These are phyloP conservation scores for Palythoa caribaeorum DNA, from an alignment of 92 coral and sea anemone genomes.

Conservation along the genomic window DNA sequence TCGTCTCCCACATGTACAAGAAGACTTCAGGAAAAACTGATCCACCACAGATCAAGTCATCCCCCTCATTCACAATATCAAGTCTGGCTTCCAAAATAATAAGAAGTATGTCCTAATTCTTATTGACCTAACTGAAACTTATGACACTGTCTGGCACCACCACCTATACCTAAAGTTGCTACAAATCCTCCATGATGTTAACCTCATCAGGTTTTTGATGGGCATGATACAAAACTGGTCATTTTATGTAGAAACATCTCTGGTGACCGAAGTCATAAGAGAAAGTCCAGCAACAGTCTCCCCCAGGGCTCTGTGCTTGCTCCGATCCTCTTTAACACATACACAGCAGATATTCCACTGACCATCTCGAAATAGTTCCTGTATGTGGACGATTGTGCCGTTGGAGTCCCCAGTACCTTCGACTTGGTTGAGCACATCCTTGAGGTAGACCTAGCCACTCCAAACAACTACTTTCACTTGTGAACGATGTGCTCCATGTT, in stretches of 20 bases:
- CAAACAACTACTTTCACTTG: neutral
- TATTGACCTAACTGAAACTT: neutral
- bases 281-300: neutral
- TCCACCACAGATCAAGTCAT: slow-evolving; percentile 7
- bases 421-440: neutral
- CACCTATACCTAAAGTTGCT: slow-evolving; percentile 11
- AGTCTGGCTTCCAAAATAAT: neutral
- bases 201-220: neutral
- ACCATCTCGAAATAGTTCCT: neutral
- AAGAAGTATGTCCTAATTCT: slow-evolving; percentile 6
- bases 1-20: slow-evolving; percentile 53
- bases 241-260: neutral
- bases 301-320: no score
- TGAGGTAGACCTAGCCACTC: neutral
- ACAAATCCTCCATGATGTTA: neutral
- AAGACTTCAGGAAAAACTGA: slow-evolving; percentile 49
- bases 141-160: neutral
- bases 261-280: neutral
- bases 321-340: neutral
- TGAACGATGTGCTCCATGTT: neutral
- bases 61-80: neutral
- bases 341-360: neutral
- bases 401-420: slow-evolving; percentile 12
- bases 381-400: neutral
- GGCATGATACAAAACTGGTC: neutral